phyloP scores from a whole-genome alignment of 2,888 invertebrate genomes.

The Pachydiplax longipennis region DNA sequence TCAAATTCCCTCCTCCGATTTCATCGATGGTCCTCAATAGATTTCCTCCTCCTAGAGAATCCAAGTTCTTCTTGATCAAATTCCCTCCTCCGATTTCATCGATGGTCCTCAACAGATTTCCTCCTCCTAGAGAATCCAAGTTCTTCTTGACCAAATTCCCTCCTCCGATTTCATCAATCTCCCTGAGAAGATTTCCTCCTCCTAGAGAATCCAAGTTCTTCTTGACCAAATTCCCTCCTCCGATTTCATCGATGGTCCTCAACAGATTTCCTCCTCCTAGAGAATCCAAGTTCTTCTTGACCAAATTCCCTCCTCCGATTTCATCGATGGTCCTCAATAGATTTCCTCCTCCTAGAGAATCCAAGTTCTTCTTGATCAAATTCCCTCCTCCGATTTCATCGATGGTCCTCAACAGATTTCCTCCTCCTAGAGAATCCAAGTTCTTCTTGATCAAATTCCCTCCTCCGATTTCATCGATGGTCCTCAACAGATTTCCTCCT shows the following conservation, averaged over 20 bases:
- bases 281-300: conserved; percentile 53
- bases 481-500: conserved; percentile 60
- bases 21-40: conserved; percentile 49
- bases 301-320: conserved; percentile 50
- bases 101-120: conserved; percentile 52
- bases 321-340: conserved; percentile 51
- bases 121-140: neutral
- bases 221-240: neutral
- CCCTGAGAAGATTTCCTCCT: conserved; percentile 47
- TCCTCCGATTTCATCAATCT: conserved; percentile 47
- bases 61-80: conserved; percentile 48
- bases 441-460: conserved; percentile 56
- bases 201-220: neutral
- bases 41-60: conserved; percentile 49
- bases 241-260: conserved; percentile 51
- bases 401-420: conserved; percentile 57
- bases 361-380: neutral
- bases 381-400: neutral
- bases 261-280: conserved; percentile 56
- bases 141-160: conserved; percentile 50
- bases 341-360: neutral
- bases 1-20: conserved; percentile 50
- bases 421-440: conserved; percentile 61
- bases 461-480: conserved; percentile 49
- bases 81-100: conserved; percentile 47